phyloP scores from a whole-genome alignment of 2,888 invertebrate species.

The Lagria hirta region DNA sequence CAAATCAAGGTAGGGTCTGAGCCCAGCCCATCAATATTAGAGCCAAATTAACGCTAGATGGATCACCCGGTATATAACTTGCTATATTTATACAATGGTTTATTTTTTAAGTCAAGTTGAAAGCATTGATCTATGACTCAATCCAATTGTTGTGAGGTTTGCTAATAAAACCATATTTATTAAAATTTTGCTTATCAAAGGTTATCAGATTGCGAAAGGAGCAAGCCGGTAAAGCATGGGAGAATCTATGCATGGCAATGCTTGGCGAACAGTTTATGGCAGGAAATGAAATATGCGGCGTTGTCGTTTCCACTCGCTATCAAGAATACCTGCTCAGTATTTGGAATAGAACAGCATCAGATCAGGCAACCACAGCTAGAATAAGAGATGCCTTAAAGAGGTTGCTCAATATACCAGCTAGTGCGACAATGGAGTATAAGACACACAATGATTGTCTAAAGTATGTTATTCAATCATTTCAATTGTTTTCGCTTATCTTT shows the following conservation, averaged over 20 bases:
- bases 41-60: no score
- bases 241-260: conserved; percentile 97
- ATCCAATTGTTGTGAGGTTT: no score
- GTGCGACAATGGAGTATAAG: conserved; percentile 94
- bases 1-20: no score
- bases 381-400: conserved; percentile 94
- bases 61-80: no score
- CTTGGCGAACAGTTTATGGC: conserved; percentile 98
- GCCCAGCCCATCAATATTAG: no score
- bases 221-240: conserved; percentile 95
- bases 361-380: conserved; percentile 82
- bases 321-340: conserved; percentile 96
- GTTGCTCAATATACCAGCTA: conserved; percentile 90
- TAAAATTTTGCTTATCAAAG: conserved; percentile 47
- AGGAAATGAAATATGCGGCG: conserved; percentile 97
- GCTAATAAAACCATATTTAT: neutral
- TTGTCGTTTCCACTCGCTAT: conserved; percentile 92
- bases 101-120: no score
- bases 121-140: no score
- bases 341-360: conserved; percentile 95
- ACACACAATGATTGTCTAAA: conserved; percentile 79
- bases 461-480: conserved; percentile 54
- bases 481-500: conserved; percentile 10
- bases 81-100: no score
- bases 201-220: conserved; percentile 88